Percentiles rank a stretch among this genome's conserved stretches.
phyloP scores from a whole-genome alignment of 2,888 invertebrate genomes.

The Clunio marinus region DNA sequence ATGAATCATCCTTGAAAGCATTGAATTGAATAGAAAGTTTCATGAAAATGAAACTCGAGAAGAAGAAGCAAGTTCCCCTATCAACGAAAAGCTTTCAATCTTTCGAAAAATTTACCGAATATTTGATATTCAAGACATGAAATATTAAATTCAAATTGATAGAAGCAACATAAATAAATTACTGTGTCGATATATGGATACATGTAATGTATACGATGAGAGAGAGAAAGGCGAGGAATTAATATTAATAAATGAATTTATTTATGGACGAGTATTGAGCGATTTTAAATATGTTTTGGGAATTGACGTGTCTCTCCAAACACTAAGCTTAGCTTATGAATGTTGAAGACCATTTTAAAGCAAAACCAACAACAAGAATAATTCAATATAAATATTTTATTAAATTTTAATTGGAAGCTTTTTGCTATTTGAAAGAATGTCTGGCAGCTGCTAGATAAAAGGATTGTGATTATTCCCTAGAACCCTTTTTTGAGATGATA shows the following conservation, averaged over 20 bases:
- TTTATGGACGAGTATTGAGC: slow-evolving; percentile 16
- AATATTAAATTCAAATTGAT: slow-evolving; percentile 9
- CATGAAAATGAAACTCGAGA: neutral
- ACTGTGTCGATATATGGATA: neutral
- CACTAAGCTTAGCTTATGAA: neutral
- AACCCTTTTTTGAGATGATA: neutral
- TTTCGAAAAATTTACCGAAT: neutral
- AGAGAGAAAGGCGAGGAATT: slow-evolving; percentile 20
- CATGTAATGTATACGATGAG: no score
- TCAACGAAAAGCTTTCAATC: neutral
- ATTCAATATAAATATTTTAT: neutral
- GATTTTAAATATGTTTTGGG: slow-evolving; percentile 1
- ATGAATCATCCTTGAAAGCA: neutral
- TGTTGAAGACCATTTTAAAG: neutral
- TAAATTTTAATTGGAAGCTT: slow-evolving; percentile 6
- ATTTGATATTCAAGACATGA: neutral
- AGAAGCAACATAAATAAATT: neutral
- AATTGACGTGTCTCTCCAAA: neutral
- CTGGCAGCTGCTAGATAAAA: neutral
- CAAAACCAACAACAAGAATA: neutral
- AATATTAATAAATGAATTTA: slow-evolving; percentile 33
- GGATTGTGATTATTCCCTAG: neutral
- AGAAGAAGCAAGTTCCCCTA: no score
- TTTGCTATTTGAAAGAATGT: neutral
- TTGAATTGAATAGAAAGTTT: neutral